A percentile compares a stretch with the other conserved stretches of the same genome.
These are phyloP conservation scores for Heliangelus exortis DNA, from an alignment of 2,797 vertebrate species.

Conservation along the genomic window DNA sequence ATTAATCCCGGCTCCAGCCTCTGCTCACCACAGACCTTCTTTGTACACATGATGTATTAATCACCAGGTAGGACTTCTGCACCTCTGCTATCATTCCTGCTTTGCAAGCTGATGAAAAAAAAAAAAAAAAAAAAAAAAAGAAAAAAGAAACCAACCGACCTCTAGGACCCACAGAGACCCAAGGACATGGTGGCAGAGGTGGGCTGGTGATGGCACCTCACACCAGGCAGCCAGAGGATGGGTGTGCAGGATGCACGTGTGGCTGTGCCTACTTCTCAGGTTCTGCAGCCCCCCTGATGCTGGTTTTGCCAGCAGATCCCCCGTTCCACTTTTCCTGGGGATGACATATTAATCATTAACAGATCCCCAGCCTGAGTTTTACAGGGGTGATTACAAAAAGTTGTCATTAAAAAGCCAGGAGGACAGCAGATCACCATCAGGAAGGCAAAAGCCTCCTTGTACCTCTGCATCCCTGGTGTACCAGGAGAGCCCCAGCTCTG, in stretches of 20 bases:
- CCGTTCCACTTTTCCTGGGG: not conserved
- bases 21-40: constrained; percentile 62
- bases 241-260: fast-evolving
- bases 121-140: no score
- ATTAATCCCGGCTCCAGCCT: constrained; percentile 72
- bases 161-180: not conserved
- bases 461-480: not conserved
- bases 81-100: constrained; percentile 36
- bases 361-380: constrained; percentile 23
- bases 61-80: constrained; percentile 68
- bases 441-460: constrained; percentile 44
- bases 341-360: constrained; percentile 12
- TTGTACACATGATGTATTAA: constrained; percentile 69
- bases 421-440: constrained; percentile 33
- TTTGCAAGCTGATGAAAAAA: not conserved
- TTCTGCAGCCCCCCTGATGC: not conserved
- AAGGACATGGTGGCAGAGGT: not conserved
- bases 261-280: not conserved
- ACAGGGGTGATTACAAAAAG: not conserved
- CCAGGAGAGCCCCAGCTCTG: not conserved
- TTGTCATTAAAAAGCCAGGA: constrained; percentile 19
- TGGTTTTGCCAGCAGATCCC: not conserved
- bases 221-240: not conserved
- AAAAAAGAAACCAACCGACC: not conserved
- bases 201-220: not conserved